Evolutionary conservation across 30 jellyfish, hydroid and myxozoan species (phyloP), one percentile per base, ranked within the genome.

Genomic region (Cassiopea andromeda): DNA sequence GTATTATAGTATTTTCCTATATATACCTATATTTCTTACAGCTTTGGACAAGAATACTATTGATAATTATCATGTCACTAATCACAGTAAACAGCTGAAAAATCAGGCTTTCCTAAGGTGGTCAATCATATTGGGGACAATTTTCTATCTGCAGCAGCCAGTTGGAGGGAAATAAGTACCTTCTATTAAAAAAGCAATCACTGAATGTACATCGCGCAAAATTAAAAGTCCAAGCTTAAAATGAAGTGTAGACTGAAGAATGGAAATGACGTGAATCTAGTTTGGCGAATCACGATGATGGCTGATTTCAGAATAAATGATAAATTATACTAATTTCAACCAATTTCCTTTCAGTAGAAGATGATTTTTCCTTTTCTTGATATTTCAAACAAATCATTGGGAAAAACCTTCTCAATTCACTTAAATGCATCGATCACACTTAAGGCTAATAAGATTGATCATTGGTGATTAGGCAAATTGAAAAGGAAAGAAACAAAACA

Each of bases 301-400:
- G 79, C 79, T 43, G 54, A 8, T 19, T 54, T 3, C 50, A 15
- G 79, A 43, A 70, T 70, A 70, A 70, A 70, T 70, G 79, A 77
- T 77, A 77, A 77, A 77, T 77, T 77, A 77, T 77, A 47, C 86
- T 77, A 77, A 77, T 77, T 60, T 77, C 86, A 46, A 77, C 54
- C 86, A 77, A 77, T 77, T 77, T 77, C 86, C 86, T 77, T 49
- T 48, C 50, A 12, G 86, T 16, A 77, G 48, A 43, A 44, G 48
- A 77, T 77, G 86, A 75, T 54, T 77, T 77, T 77, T 77, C 86
- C 86, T 77, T 47, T 77, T 77, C 86, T 77, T 77, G 86, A 77
- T 77, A 46, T 77, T 77, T 77, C 86, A 60, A 77, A 48, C 48
- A 45, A 77, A 81, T 81, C 83, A 81, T 64, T 81, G 82, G 72